Percentiles rank a stretch among this genome's conserved stretches.
Evolutionary conservation across 2,888 invertebrate species (phyloP).

Genomic region (Cantharis rufa): DNA sequence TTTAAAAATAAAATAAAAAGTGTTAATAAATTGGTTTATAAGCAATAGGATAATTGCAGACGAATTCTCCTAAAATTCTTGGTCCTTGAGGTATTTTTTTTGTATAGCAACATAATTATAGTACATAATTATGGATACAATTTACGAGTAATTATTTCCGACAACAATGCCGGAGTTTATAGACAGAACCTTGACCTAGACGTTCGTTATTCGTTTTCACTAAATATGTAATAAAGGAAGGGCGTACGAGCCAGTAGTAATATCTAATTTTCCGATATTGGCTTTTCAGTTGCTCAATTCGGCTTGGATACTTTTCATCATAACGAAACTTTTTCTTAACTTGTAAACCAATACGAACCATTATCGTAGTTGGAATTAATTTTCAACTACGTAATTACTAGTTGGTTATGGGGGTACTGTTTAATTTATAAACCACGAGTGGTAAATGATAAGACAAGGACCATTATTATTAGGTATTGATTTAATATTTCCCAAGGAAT

Average conservation of each 20-base stretch:
- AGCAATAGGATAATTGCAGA: no score
- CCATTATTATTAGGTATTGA: slow-evolving; percentile 4
- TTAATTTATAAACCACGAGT: not conserved
- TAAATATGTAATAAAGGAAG: not conserved
- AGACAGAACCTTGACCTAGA: not conserved
- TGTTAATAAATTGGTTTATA: no score
- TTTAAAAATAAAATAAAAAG: no score
- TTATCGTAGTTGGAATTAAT: not conserved
- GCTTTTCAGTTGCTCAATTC: not conserved
- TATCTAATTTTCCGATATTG: not conserved
- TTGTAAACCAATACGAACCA: not conserved
- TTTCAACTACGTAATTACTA: not conserved
- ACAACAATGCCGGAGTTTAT: not conserved
- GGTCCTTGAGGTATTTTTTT: no score
- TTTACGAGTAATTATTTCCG: not conserved
- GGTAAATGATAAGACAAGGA: not conserved
- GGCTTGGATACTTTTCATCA: not conserved
- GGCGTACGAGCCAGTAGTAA: not conserved
- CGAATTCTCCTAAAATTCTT: no score
- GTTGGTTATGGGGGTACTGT: not conserved
- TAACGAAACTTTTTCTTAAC: not conserved
- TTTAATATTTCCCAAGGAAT: not conserved
- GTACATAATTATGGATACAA: not conserved
- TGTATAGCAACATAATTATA: no score
- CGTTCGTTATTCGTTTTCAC: not conserved